A percentile compares a stretch with the other conserved stretches of the same genome.
Conservation (phyloP, 2,888 invertebrate genomes). For the Drosophila merina region DNA sequence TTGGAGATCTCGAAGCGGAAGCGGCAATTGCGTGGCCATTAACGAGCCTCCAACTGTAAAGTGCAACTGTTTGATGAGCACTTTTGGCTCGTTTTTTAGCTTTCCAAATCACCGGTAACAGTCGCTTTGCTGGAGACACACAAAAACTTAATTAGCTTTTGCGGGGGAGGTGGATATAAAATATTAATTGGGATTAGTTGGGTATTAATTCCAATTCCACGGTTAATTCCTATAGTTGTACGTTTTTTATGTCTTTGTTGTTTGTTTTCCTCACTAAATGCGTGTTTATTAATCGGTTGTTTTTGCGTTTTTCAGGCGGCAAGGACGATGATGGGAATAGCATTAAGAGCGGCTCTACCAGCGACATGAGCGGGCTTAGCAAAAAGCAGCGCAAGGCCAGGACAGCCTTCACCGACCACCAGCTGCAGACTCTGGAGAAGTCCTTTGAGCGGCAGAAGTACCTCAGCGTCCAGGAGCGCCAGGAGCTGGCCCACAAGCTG, state of each 20-base stretch:
- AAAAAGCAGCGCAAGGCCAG: conserved; percentile 98
- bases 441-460: conserved; percentile 99
- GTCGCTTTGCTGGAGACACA: not conserved
- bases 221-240: not conserved
- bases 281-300: not conserved
- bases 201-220: not conserved
- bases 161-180: not conserved
- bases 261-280: not conserved
- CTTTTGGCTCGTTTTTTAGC: no score
- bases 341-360: conserved; percentile 84
- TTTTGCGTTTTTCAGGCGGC: conserved; percentile 86
- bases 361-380: conserved; percentile 86
- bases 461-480: conserved; percentile 97
- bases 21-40: conserved; percentile 63
- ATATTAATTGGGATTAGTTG: not conserved
- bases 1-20: conserved; percentile 52
- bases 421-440: conserved; percentile 97
- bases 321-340: conserved; percentile 91
- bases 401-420: conserved; percentile 99
- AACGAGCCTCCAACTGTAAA: conserved; percentile 44
- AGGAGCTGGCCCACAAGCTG: conserved; percentile 98
- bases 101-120: no score
- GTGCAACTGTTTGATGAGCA: conserved; percentile 17
- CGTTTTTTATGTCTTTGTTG: not conserved
- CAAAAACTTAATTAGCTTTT: not conserved